These are phyloP conservation scores for Sphaerophoria rueppellii DNA, from an alignment of 2,888 invertebrate genomes.

Conservation along the genomic window DNA sequence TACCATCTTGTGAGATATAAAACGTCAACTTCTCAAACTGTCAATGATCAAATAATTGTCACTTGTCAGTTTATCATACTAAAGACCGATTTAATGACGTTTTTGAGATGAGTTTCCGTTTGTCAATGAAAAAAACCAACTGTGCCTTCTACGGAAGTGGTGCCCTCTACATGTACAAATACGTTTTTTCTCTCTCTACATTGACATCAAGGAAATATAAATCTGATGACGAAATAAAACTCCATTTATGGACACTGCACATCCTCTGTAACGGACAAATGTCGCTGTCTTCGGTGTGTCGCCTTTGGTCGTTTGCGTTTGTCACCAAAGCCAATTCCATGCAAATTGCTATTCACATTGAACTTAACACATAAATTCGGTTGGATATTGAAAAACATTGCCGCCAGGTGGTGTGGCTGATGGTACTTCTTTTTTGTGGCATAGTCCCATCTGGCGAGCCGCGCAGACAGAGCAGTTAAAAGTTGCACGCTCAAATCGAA, in stretches of 20 bases:
- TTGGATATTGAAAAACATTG: constrained; percentile 34
- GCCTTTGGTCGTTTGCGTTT: constrained; percentile 4
- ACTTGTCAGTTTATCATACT: constrained; percentile 10
- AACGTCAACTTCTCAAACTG: not conserved
- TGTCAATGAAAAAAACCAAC: constrained; percentile 9
- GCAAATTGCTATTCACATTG: constrained; percentile 62
- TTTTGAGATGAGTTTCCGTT: constrained; percentile 17
- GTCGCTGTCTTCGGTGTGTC: not conserved
- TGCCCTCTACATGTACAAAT: not conserved
- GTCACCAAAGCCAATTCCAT: constrained; percentile 63
- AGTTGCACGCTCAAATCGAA: constrained; percentile 33
- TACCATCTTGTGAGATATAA: not conserved
- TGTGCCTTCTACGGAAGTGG: constrained; percentile 5
- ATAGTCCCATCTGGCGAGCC: constrained; percentile 25
- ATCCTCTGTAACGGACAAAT: not conserved
- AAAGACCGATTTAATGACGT: constrained; percentile 15
- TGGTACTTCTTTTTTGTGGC: not conserved
- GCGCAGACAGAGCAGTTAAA: not conserved
- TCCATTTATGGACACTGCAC: constrained; percentile 45
- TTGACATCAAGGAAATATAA: not conserved
- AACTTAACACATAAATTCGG: constrained; percentile 62
- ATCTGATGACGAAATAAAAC: constrained; percentile 27
- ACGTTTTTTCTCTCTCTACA: not conserved
- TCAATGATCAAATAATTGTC: constrained; percentile 31
- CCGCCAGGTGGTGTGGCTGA: constrained; percentile 36